Evolutionary conservation across 2,888 invertebrate species (phyloP).

Genomic region (Tupiocoris notatus): DNA sequence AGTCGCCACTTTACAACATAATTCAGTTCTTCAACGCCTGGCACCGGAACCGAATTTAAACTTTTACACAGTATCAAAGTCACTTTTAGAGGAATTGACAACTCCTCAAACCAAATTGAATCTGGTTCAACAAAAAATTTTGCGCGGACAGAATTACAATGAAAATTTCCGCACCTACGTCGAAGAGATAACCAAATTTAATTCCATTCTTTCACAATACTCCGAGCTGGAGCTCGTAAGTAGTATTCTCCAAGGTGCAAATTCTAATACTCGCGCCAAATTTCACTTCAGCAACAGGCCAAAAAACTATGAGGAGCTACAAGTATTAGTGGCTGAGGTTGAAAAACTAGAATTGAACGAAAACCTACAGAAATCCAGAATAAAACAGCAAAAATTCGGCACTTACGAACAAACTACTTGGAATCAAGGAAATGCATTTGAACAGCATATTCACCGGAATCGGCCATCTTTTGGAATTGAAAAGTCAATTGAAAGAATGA

Average conservation of each 20-base stretch:
- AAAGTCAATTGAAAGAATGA: too few species aligned
- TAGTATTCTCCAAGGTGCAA: constrained; percentile 16
- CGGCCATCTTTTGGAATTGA: too few species aligned
- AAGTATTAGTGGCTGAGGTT: constrained; percentile 3
- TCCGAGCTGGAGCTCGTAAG: background rate
- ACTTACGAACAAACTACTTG: background rate
- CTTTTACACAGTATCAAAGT: background rate
- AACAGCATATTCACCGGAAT: too few species aligned
- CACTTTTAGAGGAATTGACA: constrained; percentile 7
- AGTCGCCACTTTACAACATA: constrained; percentile 1
- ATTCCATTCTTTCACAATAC: constrained; percentile 8
- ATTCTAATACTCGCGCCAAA: constrained; percentile 2
- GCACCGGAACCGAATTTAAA: background rate
- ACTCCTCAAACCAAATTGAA: constrained; percentile 4
- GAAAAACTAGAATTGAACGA: constrained; percentile 25
- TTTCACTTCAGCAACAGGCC: constrained; percentile 14
- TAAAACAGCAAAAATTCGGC: background rate
- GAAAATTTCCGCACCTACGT: constrained; percentile 21
- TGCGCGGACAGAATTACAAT: background rate
- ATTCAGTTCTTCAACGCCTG: background rate
- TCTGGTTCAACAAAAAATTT: constrained; percentile 10
- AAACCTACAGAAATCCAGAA: background rate
- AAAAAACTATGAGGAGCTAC: background rate
- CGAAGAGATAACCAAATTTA: constrained; percentile 1
- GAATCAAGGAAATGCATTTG: too few species aligned